Evolutionary conservation across 1,140 invertebrate species (phyloP).

Genomic region (Anagrus nilaparvatae): DNA sequence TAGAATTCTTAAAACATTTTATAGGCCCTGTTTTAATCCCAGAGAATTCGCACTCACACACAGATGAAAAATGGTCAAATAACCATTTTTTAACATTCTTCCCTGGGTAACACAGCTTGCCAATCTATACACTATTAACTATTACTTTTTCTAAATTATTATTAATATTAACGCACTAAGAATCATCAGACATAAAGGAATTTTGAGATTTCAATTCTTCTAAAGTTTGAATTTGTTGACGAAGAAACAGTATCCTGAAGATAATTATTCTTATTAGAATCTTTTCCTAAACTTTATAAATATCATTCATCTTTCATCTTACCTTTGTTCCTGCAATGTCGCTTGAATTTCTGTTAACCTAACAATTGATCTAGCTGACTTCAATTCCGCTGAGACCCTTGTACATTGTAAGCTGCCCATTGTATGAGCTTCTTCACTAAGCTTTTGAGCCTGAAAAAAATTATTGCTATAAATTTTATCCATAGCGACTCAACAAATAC

Average conservation of each 20-base stretch:
- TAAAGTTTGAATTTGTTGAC: slow-evolving; percentile 78
- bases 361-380: slow-evolving; percentile 87
- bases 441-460: slow-evolving; percentile 62
- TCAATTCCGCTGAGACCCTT: slow-evolving; percentile 87
- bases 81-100: too few relatives aligned
- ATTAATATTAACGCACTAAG: slow-evolving; percentile 40
- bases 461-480: background rate
- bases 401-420: slow-evolving; percentile 82
- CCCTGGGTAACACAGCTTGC: too few relatives aligned
- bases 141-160: slow-evolving; percentile 43
- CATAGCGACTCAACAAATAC: background rate
- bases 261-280: slow-evolving; percentile 12
- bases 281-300: too few relatives aligned
- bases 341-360: slow-evolving; percentile 93
- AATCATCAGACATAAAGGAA: slow-evolving; percentile 77
- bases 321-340: slow-evolving; percentile 95
- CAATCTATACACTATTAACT: too few relatives aligned
- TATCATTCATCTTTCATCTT: too few relatives aligned
- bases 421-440: slow-evolving; percentile 73
- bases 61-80: too few relatives aligned
- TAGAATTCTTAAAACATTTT: too few relatives aligned
- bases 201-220: slow-evolving; percentile 88
- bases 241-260: slow-evolving; percentile 77
- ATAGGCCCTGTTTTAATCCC: too few relatives aligned
- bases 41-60: too few relatives aligned